Evolutionary conservation across 1,140 invertebrate genomes (phyloP), one percentile per base, ranked within the genome.

Genomic region (Tribolium madens): DNA sequence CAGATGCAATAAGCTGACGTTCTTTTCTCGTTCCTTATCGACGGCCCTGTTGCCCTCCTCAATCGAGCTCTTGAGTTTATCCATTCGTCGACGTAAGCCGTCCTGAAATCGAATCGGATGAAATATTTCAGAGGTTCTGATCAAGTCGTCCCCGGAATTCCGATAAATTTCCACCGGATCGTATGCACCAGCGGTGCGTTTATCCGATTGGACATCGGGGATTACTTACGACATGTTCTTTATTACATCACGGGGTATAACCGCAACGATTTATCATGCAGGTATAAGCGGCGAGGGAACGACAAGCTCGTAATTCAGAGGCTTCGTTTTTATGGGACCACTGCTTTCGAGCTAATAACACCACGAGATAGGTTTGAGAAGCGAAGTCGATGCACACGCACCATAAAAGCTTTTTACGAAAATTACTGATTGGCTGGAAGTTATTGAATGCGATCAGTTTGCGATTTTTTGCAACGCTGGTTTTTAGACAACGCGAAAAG

Each of bases 31-130:
- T 84, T 98, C 97, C 79, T 95, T 93, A 83, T 96, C 95, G 0
- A 98, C 96, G 0, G 96, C 96, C 78, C 92, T 89, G 83, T 93
- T 97, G 1, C 95, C 95, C 86, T 97, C 95, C 86, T 97, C 94
- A 82, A 98, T 97, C 13, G 94, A 96, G 83, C 92, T 94, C 86
- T 97, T 97, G 80, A 98, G 87, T 87, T 97, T 97, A 83, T 98
- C 96, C 96, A 98, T 97, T 78, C 97, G 90, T 82, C 96, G 90
- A 80, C 96, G 92, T 13, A 98, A 87, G n/a, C 96, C 96, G 84
- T 98, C 96, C 94, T 98, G 87, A 33, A 82, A 82, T 64, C 57
- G 57, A 60, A 60, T 18, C 53, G 17, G 26, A 52, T 52, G 15
- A 57, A 57, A 57, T 57, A 64, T 64, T 64, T 64, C 21, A 26